Conservation (phyloP, 1,140 invertebrate species). For the Euglossa dilemma region DNA sequence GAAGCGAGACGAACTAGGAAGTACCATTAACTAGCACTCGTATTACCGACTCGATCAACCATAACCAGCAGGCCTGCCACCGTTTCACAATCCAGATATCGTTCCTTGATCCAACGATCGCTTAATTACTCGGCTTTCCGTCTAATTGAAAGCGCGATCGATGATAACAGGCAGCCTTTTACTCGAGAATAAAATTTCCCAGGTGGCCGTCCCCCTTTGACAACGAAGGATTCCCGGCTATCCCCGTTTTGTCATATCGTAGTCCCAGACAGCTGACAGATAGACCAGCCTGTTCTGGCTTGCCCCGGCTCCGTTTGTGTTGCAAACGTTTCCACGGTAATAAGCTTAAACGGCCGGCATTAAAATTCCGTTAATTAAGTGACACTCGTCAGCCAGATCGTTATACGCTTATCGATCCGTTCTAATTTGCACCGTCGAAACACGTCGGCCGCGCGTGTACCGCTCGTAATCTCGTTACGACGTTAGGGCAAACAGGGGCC, state of each 20-base stretch:
- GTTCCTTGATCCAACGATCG: neutral
- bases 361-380: constrained; percentile 15
- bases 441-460: neutral
- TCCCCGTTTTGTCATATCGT: neutral
- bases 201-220: neutral
- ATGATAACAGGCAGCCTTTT: neutral
- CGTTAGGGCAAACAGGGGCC: neutral
- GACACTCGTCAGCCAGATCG: constrained; percentile 26
- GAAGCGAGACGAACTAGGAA: too few relatives aligned
- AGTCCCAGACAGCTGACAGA: neutral
- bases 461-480: constrained; percentile 4
- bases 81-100: neutral
- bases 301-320: neutral
- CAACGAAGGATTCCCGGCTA: neutral
- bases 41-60: too few relatives aligned
- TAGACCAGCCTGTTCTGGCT: neutral
- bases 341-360: neutral
- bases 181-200: neutral
- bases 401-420: constrained; percentile 30
- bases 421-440: constrained; percentile 21
- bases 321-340: neutral
- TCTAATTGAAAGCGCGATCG: neutral
- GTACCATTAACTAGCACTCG: too few relatives aligned
- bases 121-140: neutral
- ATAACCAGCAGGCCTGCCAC: neutral